Conservation (phyloP, 2,113 vertebrate genomes). For the Xiphophorus maculatus region DNA sequence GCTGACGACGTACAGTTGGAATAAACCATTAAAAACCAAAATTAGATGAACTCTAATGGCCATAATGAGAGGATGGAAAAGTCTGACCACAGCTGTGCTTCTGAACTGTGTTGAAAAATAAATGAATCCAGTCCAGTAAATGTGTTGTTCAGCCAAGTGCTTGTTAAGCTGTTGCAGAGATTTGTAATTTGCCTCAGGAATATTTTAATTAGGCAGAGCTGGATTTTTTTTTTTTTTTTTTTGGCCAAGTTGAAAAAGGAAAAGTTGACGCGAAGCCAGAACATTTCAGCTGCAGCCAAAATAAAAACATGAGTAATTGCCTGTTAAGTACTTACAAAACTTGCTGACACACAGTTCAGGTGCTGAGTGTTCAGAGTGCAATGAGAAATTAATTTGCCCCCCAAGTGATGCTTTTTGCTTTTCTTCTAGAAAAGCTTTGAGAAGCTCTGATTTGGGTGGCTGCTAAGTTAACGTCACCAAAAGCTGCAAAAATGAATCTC, state of each 20-base stretch:
- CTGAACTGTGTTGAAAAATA: not conserved
- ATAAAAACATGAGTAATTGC: not conserved
- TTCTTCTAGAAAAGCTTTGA: not conserved
- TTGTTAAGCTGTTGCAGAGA: not conserved
- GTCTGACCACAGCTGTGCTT: not conserved
- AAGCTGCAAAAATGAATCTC: not conserved
- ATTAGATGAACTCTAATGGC: not conserved
- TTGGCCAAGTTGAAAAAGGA: not conserved
- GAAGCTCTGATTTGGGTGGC: too few species aligned
- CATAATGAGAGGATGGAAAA: not conserved
- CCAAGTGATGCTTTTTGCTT: not conserved
- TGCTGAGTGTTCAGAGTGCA: not conserved
- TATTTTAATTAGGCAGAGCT: constrained; percentile 1
- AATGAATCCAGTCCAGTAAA: not conserved
- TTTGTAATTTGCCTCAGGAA: not conserved
- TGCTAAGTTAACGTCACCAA: too few species aligned
- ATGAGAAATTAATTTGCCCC: not conserved
- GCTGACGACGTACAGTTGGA: too few species aligned
- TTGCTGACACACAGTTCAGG: not conserved
- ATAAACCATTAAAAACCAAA: not conserved
- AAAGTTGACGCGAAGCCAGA: not conserved
- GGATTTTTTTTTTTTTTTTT: not conserved
- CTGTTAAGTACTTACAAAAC: not conserved
- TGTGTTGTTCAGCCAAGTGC: not conserved
- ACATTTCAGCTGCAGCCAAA: not conserved